Conservation (phyloP, 1,140 invertebrate genomes). For the Physella acuta region DNA sequence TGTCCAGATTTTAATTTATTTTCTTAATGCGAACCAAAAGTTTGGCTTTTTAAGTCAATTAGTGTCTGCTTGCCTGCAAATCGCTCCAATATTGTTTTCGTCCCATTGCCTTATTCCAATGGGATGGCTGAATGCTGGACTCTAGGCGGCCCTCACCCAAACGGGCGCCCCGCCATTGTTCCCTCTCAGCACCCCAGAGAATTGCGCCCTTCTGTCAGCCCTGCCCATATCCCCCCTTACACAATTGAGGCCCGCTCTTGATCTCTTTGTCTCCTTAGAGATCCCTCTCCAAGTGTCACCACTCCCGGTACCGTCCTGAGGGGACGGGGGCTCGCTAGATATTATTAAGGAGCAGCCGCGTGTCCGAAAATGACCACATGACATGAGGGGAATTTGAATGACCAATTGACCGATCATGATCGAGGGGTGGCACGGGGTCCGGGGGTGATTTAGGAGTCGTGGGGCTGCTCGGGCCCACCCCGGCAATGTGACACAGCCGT, state of each 20-base stretch:
- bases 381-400: slow-evolving; percentile 12
- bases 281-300: slow-evolving; percentile 13
- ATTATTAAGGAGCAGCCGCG: slow-evolving; percentile 1
- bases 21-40: neutral
- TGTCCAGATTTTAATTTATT: neutral
- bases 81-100: neutral
- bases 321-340: neutral
- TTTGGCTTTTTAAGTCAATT: neutral
- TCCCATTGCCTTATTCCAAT: no score
- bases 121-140: no score
- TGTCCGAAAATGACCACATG: slow-evolving; percentile 11
- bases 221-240: neutral
- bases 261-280: slow-evolving; percentile 7
- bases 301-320: slow-evolving; percentile 3
- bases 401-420: slow-evolving; percentile 15
- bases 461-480: no score
- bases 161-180: slow-evolving; percentile 1
- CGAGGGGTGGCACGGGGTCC: no score
- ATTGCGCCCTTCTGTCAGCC: slow-evolving; percentile 2
- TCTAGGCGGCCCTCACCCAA: no score
- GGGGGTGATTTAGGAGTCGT: no score
- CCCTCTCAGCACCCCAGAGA: neutral
- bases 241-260: neutral
- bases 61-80: neutral
- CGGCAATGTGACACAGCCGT: no score